Conservation (phyloP, 2,113 vertebrate species). For the Forbesichthys papilliferus region DNA sequence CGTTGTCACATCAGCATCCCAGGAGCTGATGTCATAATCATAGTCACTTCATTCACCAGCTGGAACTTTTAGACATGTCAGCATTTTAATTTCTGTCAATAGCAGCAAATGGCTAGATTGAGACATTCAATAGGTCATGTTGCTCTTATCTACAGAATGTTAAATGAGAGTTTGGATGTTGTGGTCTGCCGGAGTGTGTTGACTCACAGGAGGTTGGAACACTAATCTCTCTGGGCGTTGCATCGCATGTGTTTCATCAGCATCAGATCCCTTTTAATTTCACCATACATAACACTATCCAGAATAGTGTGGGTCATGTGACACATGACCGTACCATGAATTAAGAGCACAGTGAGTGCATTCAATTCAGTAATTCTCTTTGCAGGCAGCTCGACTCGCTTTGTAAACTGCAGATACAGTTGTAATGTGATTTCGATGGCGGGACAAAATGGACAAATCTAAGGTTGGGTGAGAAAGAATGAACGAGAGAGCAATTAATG, state of each 20-base stretch:
- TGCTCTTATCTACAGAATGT: not conserved
- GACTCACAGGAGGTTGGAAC: too few species aligned
- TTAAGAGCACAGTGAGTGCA: not conserved
- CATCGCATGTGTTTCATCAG: constrained; percentile 14
- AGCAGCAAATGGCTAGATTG: too few species aligned
- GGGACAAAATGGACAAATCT: too few species aligned
- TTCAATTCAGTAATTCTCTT: not conserved
- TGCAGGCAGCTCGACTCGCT: not conserved
- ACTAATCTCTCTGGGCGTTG: not conserved
- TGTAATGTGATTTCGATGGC: not conserved
- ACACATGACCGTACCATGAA: not conserved
- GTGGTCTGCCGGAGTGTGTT: not conserved
- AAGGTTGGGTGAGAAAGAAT: not conserved
- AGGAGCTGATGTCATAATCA: not conserved
- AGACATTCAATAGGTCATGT: not conserved
- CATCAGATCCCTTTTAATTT: constrained; percentile 1
- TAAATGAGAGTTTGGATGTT: not conserved
- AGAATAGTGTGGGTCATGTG: not conserved
- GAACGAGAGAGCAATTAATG: not conserved
- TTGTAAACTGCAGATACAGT: not conserved
- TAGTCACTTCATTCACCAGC: not conserved
- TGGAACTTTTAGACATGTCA: too few species aligned
- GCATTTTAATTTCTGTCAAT: too few species aligned
- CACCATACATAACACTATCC: not conserved
- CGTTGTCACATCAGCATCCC: not conserved